These are phyloP conservation scores for Dynastes maya DNA, from an alignment of 2,888 invertebrate genomes.

Conservation along the genomic window DNA sequence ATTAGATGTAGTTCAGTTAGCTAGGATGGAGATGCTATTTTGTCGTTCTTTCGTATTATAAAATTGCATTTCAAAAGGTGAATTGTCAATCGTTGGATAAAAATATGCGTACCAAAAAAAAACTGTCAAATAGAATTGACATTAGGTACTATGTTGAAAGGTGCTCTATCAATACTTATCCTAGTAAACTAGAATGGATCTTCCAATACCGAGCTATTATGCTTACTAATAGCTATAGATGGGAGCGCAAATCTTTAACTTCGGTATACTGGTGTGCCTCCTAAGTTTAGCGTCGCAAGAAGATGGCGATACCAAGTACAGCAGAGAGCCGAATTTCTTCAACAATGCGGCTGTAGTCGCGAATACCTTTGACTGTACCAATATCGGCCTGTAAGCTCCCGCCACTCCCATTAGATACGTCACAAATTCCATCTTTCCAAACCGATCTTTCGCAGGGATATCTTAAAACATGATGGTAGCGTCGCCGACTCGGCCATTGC, in stretches of 20 bases:
- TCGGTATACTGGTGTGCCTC: neutral
- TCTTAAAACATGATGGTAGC: slow-evolving; percentile 79
- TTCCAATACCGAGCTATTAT: neutral
- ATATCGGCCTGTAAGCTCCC: slow-evolving; percentile 72
- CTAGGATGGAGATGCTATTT: no score
- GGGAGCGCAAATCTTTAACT: neutral
- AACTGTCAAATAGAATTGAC: no score
- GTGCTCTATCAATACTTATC: no score
- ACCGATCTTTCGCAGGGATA: slow-evolving; percentile 63
- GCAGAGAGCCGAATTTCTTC: slow-evolving; percentile 41
- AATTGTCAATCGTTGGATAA: neutral
- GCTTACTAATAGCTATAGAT: neutral
- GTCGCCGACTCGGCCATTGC: slow-evolving; percentile 90
- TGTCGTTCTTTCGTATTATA: no score
- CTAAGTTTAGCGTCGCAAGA: neutral
- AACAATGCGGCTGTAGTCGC: slow-evolving; percentile 76
- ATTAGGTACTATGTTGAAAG: no score
- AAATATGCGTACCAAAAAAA: neutral
- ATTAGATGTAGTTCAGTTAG: no score
- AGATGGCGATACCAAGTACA: neutral
- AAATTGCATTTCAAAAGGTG: no score
- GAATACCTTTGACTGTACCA: slow-evolving; percentile 82
- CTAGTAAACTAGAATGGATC: neutral
- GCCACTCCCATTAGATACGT: neutral
- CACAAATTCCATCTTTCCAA: neutral